These are phyloP conservation scores for Anarhynchus alexandrinus DNA, from an alignment of 2,113 vertebrate genomes.

Conservation along the genomic window DNA sequence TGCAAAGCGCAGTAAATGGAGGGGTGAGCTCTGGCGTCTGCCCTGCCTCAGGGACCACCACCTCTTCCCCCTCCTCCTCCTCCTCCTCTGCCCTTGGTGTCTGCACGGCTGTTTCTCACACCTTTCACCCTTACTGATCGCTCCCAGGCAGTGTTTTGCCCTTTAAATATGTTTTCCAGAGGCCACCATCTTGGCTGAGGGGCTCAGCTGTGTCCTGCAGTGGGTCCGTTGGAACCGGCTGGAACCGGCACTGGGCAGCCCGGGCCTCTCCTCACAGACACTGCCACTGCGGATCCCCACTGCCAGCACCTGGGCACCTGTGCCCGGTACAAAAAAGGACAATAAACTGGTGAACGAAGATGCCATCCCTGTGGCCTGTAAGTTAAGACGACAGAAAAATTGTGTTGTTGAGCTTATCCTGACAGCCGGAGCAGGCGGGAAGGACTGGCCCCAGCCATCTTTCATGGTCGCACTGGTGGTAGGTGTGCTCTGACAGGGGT, in stretches of 20 bases:
- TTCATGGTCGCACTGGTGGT: too few species aligned
- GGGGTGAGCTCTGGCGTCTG: neutral
- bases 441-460: neutral
- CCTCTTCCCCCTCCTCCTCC: neutral
- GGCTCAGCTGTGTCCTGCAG: neutral
- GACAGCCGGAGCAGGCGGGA: neutral
- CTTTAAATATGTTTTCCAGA: neutral
- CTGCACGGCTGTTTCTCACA: neutral
- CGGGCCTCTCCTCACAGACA: neutral
- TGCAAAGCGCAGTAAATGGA: neutral
- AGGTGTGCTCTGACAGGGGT: neutral
- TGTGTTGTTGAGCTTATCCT: neutral
- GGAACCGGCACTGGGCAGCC: fast-evolving
- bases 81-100: neutral
- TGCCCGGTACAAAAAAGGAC: neutral
- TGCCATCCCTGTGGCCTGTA: neutral
- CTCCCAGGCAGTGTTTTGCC: neutral
- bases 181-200: neutral
- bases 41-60: fast-evolving
- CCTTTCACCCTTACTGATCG: fast-evolving
- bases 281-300: neutral
- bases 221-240: fast-evolving
- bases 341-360: neutral
- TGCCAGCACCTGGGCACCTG: neutral
- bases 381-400: neutral